Percentiles rank a stretch among this genome's conserved stretches.
phyloP scores from a whole-genome alignment of 2,797 vertebrate species.

The Urophycis tenuis region DNA sequence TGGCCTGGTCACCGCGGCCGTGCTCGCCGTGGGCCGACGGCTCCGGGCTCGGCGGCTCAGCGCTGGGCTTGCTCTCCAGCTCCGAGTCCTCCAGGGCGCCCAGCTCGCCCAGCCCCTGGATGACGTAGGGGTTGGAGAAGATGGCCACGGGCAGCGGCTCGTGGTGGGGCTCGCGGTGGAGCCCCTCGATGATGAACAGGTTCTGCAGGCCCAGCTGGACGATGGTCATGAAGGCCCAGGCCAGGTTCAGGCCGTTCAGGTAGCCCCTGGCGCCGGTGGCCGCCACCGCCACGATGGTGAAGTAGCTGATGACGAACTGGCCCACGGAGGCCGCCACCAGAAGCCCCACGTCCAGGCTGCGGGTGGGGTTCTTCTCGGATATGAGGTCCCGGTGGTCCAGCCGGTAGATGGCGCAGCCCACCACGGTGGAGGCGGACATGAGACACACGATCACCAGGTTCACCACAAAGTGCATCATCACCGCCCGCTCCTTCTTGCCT shows the following conservation, averaged over 20 bases:
- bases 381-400: slow-evolving; percentile 82
- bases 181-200: slow-evolving; percentile 87
- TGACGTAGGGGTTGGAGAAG: slow-evolving; percentile 56
- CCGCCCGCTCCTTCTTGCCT: slow-evolving; percentile 49
- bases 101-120: slow-evolving; percentile 57
- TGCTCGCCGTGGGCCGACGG: neutral
- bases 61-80: slow-evolving; percentile 24
- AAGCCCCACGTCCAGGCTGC: slow-evolving; percentile 84
- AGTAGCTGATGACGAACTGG: slow-evolving; percentile 88
- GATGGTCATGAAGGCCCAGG: slow-evolving; percentile 77
- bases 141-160: slow-evolving; percentile 45
- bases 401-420: slow-evolving; percentile 75
- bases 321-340: slow-evolving; percentile 87
- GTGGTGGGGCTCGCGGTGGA: slow-evolving; percentile 79
- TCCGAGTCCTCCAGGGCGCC: slow-evolving; percentile 34
- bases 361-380: slow-evolving; percentile 85
- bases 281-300: slow-evolving; percentile 82
- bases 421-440: slow-evolving; percentile 75
- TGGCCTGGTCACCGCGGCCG: neutral
- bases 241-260: slow-evolving; percentile 74
- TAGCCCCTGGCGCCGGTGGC: slow-evolving; percentile 63
- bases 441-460: slow-evolving; percentile 78
- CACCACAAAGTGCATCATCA: slow-evolving; percentile 81
- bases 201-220: slow-evolving; percentile 89
- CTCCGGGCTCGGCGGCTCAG: neutral